Conservation (phyloP, 2,888 invertebrate species). For the Epinotia ramella region DNA sequence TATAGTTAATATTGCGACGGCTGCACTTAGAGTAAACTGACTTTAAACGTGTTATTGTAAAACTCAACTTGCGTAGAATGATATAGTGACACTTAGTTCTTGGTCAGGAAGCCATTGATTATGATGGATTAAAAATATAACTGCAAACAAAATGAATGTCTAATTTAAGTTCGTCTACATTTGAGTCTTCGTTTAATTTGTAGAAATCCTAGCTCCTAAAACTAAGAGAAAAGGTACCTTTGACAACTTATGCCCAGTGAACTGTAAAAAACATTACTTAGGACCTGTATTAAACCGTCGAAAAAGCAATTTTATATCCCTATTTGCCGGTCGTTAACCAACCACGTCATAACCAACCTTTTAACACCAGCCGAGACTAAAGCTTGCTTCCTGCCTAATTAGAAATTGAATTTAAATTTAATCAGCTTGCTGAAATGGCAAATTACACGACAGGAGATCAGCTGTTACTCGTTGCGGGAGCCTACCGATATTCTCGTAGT, state of each 20-base stretch:
- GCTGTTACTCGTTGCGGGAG: background rate
- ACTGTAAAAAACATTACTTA: background rate
- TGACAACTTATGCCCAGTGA: background rate
- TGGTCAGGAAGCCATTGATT: background rate
- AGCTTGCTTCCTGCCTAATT: constrained; percentile 25
- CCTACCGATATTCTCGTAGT: background rate
- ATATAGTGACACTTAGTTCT: background rate
- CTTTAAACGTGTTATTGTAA: background rate
- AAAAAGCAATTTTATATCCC: constrained; percentile 23
- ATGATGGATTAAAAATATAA: background rate
- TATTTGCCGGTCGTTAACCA: constrained; percentile 14
- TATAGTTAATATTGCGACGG: too few relatives aligned
- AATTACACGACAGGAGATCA: constrained; percentile 7
- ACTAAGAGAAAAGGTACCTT: background rate
- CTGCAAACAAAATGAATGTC: background rate
- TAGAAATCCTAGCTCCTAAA: too few relatives aligned
- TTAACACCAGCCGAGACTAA: background rate
- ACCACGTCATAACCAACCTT: constrained; percentile 16
- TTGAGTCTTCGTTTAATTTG: too few relatives aligned
- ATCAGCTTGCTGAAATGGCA: constrained; percentile 11
- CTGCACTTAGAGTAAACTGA: too few relatives aligned
- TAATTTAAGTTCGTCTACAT: background rate
- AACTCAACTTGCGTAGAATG: background rate
- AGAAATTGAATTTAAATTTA: constrained; percentile 23
- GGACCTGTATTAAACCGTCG: background rate